A percentile compares a stretch with the other conserved stretches of the same genome.
Conservation (phyloP, 2,113 vertebrate species). For the Rhegmatorhina hoffmannsi region DNA sequence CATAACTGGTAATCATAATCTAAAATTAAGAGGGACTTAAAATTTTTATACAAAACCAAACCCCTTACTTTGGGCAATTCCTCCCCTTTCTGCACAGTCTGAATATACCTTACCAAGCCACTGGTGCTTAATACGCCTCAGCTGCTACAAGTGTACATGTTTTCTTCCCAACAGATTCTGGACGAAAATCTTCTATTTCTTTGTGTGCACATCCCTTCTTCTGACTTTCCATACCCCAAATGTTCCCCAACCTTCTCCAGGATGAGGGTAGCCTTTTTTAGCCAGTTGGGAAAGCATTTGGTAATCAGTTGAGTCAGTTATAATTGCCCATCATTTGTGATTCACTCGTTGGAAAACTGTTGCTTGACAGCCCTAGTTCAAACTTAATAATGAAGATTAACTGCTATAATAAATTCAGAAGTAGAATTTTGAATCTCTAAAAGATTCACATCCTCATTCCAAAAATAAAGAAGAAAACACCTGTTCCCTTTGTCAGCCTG, state of each 20-base stretch:
- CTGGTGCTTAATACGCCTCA: background rate
- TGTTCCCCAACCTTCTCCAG: background rate
- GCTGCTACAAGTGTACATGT: background rate
- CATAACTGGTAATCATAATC: background rate
- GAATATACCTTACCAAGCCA: background rate
- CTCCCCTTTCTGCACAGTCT: background rate
- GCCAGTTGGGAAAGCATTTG: background rate
- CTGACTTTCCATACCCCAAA: background rate
- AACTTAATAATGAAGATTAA: constrained; percentile 4
- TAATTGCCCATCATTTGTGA: constrained; percentile 28
- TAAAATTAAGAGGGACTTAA: background rate
- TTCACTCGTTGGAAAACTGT: background rate
- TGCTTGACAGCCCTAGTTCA: background rate
- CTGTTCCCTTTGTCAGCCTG: constrained; percentile 39
- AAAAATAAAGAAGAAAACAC: constrained; percentile 42
- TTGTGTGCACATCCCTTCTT: background rate
- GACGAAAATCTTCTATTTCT: background rate
- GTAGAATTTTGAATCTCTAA: background rate
- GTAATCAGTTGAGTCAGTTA: constrained; percentile 5
- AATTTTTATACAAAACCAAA: background rate
- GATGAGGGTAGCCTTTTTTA: background rate
- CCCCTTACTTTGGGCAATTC: background rate
- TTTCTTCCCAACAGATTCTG: background rate
- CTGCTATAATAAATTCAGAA: background rate
- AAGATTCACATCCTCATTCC: background rate